Conservation (phyloP, 2,113 vertebrate species). For the Trichechus manatus region DNA sequence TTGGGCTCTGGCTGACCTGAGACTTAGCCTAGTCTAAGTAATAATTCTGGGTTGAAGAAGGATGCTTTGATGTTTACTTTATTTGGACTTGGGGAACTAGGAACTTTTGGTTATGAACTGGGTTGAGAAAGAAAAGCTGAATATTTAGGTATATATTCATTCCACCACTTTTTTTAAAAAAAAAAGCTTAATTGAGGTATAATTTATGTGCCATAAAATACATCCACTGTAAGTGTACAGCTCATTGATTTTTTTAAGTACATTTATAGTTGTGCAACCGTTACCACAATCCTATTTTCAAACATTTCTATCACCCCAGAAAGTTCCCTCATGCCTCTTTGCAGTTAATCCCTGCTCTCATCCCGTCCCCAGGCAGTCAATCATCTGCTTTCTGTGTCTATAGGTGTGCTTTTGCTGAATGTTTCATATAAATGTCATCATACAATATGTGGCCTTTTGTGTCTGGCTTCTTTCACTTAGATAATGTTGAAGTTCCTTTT, state of each 20-base stretch:
- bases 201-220: background rate
- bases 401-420: background rate
- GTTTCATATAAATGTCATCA: background rate
- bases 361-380: background rate
- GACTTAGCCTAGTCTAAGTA: background rate
- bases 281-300: background rate
- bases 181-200: background rate
- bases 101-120: background rate
- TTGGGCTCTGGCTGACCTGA: too few species aligned
- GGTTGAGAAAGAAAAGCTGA: background rate
- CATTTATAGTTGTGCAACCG: background rate
- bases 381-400: background rate
- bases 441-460: background rate
- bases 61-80: background rate
- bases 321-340: background rate
- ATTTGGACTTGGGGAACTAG: background rate
- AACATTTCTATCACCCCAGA: fast-evolving
- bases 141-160: background rate
- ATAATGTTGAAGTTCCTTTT: background rate
- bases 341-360: background rate
- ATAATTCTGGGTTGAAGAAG: background rate
- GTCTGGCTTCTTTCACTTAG: background rate
- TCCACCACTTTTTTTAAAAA: background rate
- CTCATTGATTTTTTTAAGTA: background rate
- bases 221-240: too few species aligned